A percentile compares a stretch with the other conserved stretches of the same genome.
Conservation (phyloP, 2,113 vertebrate species). For the Falcunculus frontatus region DNA sequence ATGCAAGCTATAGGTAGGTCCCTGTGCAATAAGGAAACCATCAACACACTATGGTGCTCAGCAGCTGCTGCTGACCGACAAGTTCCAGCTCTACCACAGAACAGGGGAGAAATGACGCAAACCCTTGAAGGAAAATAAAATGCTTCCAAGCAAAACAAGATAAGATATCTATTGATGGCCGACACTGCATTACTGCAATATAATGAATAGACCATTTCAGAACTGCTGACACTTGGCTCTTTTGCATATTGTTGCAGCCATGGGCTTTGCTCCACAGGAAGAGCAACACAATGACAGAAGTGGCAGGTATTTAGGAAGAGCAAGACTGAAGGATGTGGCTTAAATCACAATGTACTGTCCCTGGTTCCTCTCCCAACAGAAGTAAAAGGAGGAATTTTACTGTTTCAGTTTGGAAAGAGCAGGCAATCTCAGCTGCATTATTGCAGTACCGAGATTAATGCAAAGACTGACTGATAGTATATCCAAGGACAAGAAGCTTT, state of each 20-base stretch:
- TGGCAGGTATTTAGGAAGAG: not conserved
- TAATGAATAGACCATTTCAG: not conserved
- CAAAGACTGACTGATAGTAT: not conserved
- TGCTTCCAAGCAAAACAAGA: not conserved
- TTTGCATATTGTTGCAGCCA: not conserved
- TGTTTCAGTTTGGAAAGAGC: not conserved
- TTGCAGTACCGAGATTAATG: not conserved
- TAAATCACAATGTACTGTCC: not conserved
- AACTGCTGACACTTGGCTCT: not conserved
- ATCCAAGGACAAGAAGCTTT: not conserved
- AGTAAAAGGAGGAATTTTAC: not conserved
- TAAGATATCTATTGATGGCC: not conserved
- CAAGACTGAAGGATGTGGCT: not conserved
- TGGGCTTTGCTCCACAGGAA: not conserved
- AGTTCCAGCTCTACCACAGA: not conserved
- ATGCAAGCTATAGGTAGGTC: not conserved
- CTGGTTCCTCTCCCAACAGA: not conserved
- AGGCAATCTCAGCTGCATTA: not conserved
- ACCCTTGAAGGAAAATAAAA: not conserved
- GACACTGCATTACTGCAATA: fast-evolving
- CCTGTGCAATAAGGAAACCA: not conserved
- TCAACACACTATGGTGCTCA: not conserved
- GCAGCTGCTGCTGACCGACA: not conserved
- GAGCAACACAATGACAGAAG: not conserved
- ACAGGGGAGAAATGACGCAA: not conserved